A percentile compares a stretch with the other conserved stretches of the same genome.
Evolutionary conservation across 2,888 invertebrate species (phyloP).

Genomic region (Hermaeophaga mercurialis): DNA sequence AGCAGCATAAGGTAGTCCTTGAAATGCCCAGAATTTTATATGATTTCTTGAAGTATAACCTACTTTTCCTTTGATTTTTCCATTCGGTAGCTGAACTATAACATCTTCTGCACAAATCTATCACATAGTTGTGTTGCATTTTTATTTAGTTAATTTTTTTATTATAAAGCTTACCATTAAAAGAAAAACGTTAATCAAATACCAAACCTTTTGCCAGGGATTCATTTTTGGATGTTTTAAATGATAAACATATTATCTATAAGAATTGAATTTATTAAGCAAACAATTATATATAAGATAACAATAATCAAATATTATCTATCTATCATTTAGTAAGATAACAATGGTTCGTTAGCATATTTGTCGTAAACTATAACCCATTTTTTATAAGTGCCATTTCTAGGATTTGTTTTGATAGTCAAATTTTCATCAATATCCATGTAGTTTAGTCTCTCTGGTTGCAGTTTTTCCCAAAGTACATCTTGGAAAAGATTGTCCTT

Average conservation of each 20-base stretch:
- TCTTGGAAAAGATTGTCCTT: slow-evolving; percentile 37
- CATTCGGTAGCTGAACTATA: slow-evolving; percentile 31
- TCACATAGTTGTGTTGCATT: too few relatives aligned
- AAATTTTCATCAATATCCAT: slow-evolving; percentile 25
- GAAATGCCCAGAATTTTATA: slow-evolving; percentile 38
- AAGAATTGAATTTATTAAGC: too few relatives aligned
- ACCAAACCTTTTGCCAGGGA: too few relatives aligned
- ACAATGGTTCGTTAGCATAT: slow-evolving; percentile 19
- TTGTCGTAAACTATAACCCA: slow-evolving; percentile 28
- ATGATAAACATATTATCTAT: too few relatives aligned
- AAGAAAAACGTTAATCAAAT: too few relatives aligned
- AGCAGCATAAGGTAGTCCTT: slow-evolving; percentile 41
- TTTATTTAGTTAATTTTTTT: too few relatives aligned
- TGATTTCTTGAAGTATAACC: slow-evolving; percentile 11
- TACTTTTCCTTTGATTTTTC: slow-evolving; percentile 34
- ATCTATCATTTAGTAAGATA: slow-evolving; percentile 6
- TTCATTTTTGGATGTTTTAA: too few relatives aligned
- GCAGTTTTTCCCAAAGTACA: slow-evolving; percentile 33
- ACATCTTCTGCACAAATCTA: slow-evolving; percentile 17
- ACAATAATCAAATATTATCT: neutral
- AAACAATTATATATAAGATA: too few relatives aligned
- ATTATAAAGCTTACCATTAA: too few relatives aligned
- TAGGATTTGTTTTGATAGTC: slow-evolving; percentile 21
- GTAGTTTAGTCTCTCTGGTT: slow-evolving; percentile 18
- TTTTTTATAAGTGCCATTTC: slow-evolving; percentile 18